Evolutionary conservation across 1,140 invertebrate genomes (phyloP).

Genomic region (Bombus impatiens): DNA sequence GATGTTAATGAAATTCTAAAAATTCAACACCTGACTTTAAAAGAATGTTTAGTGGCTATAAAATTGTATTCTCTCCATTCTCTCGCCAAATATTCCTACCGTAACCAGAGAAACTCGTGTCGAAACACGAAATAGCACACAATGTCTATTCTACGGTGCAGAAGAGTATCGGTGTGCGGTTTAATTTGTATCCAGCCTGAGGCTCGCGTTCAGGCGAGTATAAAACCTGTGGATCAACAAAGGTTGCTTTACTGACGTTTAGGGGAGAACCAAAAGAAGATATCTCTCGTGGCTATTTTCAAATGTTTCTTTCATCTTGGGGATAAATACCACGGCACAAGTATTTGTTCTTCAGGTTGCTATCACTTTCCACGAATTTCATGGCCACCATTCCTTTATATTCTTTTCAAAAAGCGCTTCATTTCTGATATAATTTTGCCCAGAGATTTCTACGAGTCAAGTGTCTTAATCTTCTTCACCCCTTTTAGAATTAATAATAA

Average conservation of each 20-base stretch:
- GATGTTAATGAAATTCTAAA: too few species aligned
- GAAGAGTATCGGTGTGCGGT: slow-evolving; percentile 49
- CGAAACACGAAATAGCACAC: slow-evolving; percentile 10
- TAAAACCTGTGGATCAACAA: slow-evolving; percentile 56
- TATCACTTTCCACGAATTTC: background rate
- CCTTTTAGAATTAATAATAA: too few species aligned
- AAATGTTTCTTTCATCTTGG: slow-evolving; percentile 31
- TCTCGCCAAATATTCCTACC: background rate
- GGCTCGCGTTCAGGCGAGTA: slow-evolving; percentile 36
- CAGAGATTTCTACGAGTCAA: too few species aligned
- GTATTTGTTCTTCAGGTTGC: background rate
- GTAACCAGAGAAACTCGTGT: background rate
- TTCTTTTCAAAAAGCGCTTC: too few species aligned
- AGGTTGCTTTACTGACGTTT: slow-evolving; percentile 40
- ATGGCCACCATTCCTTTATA: background rate
- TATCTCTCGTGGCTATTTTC: slow-evolving; percentile 39
- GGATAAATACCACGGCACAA: slow-evolving; percentile 26
- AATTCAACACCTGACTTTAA: too few species aligned
- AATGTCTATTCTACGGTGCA: slow-evolving; percentile 5
- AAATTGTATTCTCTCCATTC: background rate
- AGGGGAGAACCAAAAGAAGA: background rate
- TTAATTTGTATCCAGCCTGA: slow-evolving; percentile 55
- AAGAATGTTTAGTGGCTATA: background rate
- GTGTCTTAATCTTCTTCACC: too few species aligned
- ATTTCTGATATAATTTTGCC: too few species aligned